Evolutionary conservation across 2,888 invertebrate species (phyloP), one percentile per base, ranked within the genome.

Genomic region (Polyommatus iphigenia): DNA sequence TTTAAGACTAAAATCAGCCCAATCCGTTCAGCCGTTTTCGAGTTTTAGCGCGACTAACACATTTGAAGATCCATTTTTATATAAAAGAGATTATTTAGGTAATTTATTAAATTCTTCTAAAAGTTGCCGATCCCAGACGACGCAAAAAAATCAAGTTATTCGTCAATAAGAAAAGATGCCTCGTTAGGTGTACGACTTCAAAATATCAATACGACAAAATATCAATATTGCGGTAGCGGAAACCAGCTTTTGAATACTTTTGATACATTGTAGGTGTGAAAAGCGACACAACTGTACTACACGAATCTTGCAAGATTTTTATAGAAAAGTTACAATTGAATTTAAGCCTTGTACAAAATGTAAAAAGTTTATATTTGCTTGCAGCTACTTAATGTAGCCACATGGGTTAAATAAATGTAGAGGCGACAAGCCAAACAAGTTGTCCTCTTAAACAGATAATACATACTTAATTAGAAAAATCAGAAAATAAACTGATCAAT

Each of bases 191-290:
- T 67, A 18, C 29, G 29, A 67, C 67, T 67, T 32, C 29, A 67
- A 32, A 32, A 32, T 32, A 67, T 67, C 67, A 32, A 67, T 67
- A 67, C 32, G 15, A 67, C 15, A 67, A 62, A 67, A 67, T 32
- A 67, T 67, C 67, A 32, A 67, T 67, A 67, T 67, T 67, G 67
- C 29, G 29, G 67, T 15, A 67, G 29, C 18, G 24, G 24, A 62
- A 62, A 62, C 62, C 62, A 24, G 24, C 20, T 62, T 62, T 62
- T 10, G 20, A 24, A 24, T 24, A 24, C 24, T 24, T 24, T 24
- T 24, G 24, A 24, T 10, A 10, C 59, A 62, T 10, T 62, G 24
- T 20, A 59, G 20, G 62, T 62, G 20, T 59, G 59, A 59, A n/a
- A 59, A 59, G 59, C 59, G 62, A 59, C 20, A 62, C 24, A 62